Evolutionary conservation across 2,888 invertebrate species (phyloP).

Genomic region (Clepsis dumicolana): DNA sequence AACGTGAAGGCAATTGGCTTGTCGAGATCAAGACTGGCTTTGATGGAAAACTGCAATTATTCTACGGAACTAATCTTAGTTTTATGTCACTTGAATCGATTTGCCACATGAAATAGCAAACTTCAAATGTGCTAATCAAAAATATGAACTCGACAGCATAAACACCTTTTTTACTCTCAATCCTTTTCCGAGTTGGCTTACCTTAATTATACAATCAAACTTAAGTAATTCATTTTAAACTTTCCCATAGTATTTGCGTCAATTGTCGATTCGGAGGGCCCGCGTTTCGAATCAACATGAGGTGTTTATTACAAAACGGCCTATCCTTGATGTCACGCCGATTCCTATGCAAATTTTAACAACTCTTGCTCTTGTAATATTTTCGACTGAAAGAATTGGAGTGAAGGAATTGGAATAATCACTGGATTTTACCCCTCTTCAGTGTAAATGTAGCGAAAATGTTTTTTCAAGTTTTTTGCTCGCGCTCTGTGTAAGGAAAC

Average conservation of each 20-base stretch:
- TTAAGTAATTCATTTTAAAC: constrained; percentile 2
- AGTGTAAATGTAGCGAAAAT: constrained; percentile 38
- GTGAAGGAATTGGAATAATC: constrained; percentile 64
- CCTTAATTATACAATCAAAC: not conserved
- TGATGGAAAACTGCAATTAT: constrained; percentile 8
- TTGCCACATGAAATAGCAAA: constrained; percentile 7
- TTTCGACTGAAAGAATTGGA: constrained; percentile 60
- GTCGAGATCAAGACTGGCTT: constrained; percentile 1
- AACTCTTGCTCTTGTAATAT: constrained; percentile 76
- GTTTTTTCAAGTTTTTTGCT: constrained; percentile 17
- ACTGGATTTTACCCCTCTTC: constrained; percentile 60
- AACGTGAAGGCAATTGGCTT: constrained; percentile 10
- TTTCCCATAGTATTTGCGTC: constrained; percentile 11
- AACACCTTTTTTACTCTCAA: not conserved
- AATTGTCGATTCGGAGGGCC: constrained; percentile 21
- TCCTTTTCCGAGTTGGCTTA: not conserved
- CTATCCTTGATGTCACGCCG: constrained; percentile 66
- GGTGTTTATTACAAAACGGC: constrained; percentile 65
- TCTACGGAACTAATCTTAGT: constrained; percentile 13
- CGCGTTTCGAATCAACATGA: constrained; percentile 54
- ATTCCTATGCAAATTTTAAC: constrained; percentile 78
- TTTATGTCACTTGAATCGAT: constrained; percentile 11
- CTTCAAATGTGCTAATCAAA: not conserved
- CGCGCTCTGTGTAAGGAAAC: not conserved
- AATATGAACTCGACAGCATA: not conserved